These are phyloP conservation scores for Myrmophylax atrothorax DNA, from an alignment of 2,113 vertebrate genomes.

Conservation along the genomic window DNA sequence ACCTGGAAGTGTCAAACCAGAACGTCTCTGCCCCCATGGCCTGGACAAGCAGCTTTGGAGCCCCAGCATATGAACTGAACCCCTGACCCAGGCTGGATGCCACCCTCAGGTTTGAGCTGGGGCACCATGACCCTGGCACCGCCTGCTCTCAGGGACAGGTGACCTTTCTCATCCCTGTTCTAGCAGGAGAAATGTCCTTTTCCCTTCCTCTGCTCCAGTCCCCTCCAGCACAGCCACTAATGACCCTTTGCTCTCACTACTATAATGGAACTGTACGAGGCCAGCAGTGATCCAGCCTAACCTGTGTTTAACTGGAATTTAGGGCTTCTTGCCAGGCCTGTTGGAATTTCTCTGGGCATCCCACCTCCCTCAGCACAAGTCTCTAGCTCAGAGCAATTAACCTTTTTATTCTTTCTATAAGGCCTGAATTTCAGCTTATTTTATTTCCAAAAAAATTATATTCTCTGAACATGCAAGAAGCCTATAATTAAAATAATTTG, in stretches of 20 bases:
- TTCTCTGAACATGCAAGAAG: background rate
- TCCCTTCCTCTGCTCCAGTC: background rate
- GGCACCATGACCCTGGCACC: fast-evolving
- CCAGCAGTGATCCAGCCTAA: background rate
- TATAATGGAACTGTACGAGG: background rate
- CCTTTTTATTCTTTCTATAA: background rate
- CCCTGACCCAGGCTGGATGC: fast-evolving
- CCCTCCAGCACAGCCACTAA: background rate
- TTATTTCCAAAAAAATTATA: slow-evolving; percentile 15
- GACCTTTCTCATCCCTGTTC: background rate
- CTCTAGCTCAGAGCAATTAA: slow-evolving; percentile 13
- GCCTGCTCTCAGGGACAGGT: background rate
- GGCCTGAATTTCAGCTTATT: background rate
- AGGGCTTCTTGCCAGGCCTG: background rate
- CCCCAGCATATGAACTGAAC: background rate
- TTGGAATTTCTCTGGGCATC: background rate
- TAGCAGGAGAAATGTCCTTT: background rate
- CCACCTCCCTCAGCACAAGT: background rate
- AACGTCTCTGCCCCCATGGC: fast-evolving
- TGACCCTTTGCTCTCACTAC: background rate
- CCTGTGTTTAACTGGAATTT: slow-evolving; percentile 5
- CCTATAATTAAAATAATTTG: slow-evolving; percentile 57
- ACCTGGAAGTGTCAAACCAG: fast-evolving
- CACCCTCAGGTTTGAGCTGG: fast-evolving
- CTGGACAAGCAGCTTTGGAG: background rate